These are phyloP conservation scores for Mactra quadrangularis DNA, from an alignment of 1,140 invertebrate species.

Conservation along the genomic window DNA sequence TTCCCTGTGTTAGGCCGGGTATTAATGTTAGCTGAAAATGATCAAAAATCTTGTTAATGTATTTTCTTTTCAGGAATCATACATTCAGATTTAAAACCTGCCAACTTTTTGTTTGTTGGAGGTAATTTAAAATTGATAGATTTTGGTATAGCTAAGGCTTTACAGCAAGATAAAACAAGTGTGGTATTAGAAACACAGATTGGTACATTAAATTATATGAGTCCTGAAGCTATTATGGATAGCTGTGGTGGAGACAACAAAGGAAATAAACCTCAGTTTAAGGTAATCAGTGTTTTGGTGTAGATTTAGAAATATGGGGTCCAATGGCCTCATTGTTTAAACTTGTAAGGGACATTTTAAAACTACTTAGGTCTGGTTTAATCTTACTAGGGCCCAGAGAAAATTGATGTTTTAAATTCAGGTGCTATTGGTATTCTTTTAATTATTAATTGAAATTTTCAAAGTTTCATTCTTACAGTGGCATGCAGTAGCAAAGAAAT, in stretches of 20 bases:
- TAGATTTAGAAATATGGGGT: too few species aligned
- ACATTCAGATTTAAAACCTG: constrained; percentile 98
- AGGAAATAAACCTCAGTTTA: constrained; percentile 70
- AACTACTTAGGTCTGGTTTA: too few species aligned
- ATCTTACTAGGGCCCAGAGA: too few species aligned
- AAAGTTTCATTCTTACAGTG: too few species aligned
- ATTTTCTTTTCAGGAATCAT: constrained; percentile 90
- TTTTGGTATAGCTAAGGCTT: constrained; percentile 97
- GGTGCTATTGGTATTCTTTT: too few species aligned
- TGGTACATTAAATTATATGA: constrained; percentile 98
- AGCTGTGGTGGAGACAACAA: constrained; percentile 75
- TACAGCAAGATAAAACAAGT: constrained; percentile 95
- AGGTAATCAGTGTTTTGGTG: constrained; percentile 65
- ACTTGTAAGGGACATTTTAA: too few species aligned
- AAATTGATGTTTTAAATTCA: not conserved
- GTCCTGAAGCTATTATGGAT: constrained; percentile 93
- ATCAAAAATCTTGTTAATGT: constrained; percentile 63
- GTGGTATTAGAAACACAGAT: constrained; percentile 90
- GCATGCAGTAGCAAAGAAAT: too few species aligned
- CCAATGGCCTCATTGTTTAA: too few species aligned
- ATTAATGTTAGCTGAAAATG: too few species aligned
- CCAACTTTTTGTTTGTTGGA: constrained; percentile 96
- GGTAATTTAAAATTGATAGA: constrained; percentile 97
- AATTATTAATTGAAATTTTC: too few species aligned
- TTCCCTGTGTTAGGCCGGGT: too few species aligned